Evolutionary conservation across 2,888 invertebrate species (phyloP).

Genomic region (Xylocampa areola): DNA sequence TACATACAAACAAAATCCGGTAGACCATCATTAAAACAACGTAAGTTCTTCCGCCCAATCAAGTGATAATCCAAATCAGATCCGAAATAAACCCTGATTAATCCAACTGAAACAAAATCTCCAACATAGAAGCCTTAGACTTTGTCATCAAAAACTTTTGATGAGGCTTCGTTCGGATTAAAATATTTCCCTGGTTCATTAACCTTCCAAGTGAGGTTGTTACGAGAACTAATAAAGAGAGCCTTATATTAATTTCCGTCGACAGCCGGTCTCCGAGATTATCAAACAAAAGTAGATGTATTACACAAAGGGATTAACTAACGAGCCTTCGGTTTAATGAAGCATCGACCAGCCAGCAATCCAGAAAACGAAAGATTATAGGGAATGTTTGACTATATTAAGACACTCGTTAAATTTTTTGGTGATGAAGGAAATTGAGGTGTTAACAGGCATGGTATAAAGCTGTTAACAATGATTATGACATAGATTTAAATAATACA

Average conservation of each 20-base stretch:
- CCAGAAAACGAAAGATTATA: conserved; percentile 52
- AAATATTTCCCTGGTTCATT: conserved; percentile 57
- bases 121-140: conserved; percentile 43
- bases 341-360: conserved; percentile 51
- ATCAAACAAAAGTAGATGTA: conserved; percentile 54
- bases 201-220: conserved; percentile 56
- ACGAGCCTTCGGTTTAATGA: conserved; percentile 48
- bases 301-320: conserved; percentile 53
- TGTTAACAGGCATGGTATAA: conserved; percentile 16
- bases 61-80: conserved; percentile 30
- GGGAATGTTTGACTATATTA: conserved; percentile 31
- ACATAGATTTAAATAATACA: no score
- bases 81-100: conserved; percentile 42
- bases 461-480: conserved; percentile 29
- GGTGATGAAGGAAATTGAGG: conserved; percentile 27
- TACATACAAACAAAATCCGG: not conserved
- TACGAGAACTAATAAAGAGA: conserved; percentile 54
- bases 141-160: conserved; percentile 57
- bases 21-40: not conserved
- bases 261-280: conserved; percentile 46
- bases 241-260: conserved; percentile 55
- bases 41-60: conserved; percentile 15
- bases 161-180: conserved; percentile 52
- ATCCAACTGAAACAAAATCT: conserved; percentile 37
- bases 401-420: conserved; percentile 45